Percentiles rank a stretch among this genome's conserved stretches.
These are phyloP conservation scores for Rhizoglyphus robini DNA, from an alignment of 1,140 invertebrate genomes.

Conservation along the genomic window DNA sequence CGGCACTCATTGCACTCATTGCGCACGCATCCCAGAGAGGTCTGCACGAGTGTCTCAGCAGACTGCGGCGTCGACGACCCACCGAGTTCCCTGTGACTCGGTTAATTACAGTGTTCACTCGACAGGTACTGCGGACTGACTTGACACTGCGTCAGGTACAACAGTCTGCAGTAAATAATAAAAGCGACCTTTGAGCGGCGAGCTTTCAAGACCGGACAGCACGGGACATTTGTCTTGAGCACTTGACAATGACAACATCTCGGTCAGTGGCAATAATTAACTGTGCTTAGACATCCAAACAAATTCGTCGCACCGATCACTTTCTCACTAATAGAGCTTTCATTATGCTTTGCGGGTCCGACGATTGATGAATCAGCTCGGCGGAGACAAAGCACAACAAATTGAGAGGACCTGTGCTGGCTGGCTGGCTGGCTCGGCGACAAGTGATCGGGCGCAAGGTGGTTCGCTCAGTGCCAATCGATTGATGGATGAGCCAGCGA, in stretches of 20 bases:
- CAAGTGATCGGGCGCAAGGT: slow-evolving; percentile 13
- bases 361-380: slow-evolving; percentile 8
- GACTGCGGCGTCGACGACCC: slow-evolving; percentile 6
- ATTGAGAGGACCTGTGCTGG: not conserved
- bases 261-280: not conserved
- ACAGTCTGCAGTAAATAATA: too few species aligned
- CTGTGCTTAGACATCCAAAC: not conserved
- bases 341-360: not conserved
- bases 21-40: not conserved
- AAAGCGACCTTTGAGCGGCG: too few species aligned
- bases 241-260: slow-evolving; percentile 13
- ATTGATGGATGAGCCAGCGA: slow-evolving; percentile 11
- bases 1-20: not conserved
- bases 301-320: slow-evolving; percentile 10
- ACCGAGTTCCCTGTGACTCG: not conserved
- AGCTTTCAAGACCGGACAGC: not conserved
- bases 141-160: not conserved
- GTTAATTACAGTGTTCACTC: slow-evolving; percentile 9
- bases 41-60: too few species aligned
- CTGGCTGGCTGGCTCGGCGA: not conserved
- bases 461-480: slow-evolving; percentile 4
- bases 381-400: slow-evolving; percentile 10
- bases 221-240: slow-evolving; percentile 2
- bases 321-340: slow-evolving; percentile 8
- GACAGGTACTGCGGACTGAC: not conserved